phyloP scores from a whole-genome alignment of 1,140 invertebrate genomes.

The Trachymyrmex septentrionalis region DNA sequence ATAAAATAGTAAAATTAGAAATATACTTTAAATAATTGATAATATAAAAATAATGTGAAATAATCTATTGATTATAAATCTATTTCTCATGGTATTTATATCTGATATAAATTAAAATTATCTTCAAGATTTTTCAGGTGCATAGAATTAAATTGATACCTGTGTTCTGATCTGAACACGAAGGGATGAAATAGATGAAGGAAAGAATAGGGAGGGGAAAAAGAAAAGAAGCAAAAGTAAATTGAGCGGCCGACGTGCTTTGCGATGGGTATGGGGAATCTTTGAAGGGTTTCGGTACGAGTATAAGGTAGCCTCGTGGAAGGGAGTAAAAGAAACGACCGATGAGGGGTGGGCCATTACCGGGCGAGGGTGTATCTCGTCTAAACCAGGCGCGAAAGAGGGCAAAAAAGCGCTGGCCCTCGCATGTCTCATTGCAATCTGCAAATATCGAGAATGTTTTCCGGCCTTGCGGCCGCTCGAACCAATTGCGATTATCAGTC shows the following conservation, averaged over 20 bases:
- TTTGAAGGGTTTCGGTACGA: constrained; percentile 67
- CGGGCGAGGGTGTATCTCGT: constrained; percentile 78
- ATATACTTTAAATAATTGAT: background rate
- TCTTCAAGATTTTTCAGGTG: constrained; percentile 31
- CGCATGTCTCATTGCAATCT: constrained; percentile 86
- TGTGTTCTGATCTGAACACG: constrained; percentile 72
- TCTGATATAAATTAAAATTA: constrained; percentile 17
- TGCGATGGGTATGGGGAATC: constrained; percentile 60
- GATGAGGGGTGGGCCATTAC: constrained; percentile 77
- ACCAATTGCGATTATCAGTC: constrained; percentile 85
- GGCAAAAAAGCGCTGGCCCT: constrained; percentile 77
- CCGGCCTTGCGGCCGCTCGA: constrained; percentile 70
- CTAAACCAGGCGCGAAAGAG: constrained; percentile 74
- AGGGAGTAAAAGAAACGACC: constrained; percentile 36
- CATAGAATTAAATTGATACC: constrained; percentile 81
- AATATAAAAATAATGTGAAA: background rate
- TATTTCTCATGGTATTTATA: background rate
- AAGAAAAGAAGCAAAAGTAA: constrained; percentile 75
- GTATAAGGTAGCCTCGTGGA: constrained; percentile 59
- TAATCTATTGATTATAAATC: background rate
- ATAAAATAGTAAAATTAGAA: background rate
- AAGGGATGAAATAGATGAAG: constrained; percentile 36
- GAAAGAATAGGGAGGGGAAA: constrained; percentile 16
- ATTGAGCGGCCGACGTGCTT: constrained; percentile 78
- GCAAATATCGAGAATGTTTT: constrained; percentile 84